Base-by-base conservation (phyloP, 2,888 invertebrate genomes). In the Chrysomela aeneicollis region DNA sequence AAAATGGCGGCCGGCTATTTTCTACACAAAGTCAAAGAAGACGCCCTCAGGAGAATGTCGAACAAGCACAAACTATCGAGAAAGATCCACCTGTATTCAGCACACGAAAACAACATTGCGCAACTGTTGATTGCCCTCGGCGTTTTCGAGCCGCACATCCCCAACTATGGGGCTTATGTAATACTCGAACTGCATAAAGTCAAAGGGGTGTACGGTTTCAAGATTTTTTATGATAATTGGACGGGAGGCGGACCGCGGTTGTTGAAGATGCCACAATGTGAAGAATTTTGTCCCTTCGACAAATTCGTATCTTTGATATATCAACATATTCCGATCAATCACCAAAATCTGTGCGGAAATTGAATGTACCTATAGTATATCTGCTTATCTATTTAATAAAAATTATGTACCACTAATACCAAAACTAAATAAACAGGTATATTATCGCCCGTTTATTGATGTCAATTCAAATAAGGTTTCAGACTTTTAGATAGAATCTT, bases 41-140 rank as follows among this genome's bases (percentile, higher is more conserved):
- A 76, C 55, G 70, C 71, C 4, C 63, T 63, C 18, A 62, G 53
- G 1, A 76, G 73, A 53, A 74, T 74, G 18, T 30, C 62, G 4
- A 68, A 67, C 32, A 61, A 61, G 8, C 59, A 50, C n/a, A 67
- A 68, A 50, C 66, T 70, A 9, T 66, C 67, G 1, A 71, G 66
- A 21, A 75, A 74, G 63, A 74, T 77, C 32, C 68, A 73, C 46
- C 58, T 77, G 15, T 77, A 77, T 64, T 77, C 77, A 1, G 75
- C 71, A 1, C 77, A 77, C 54, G 77, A 77, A 59, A 74, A 68
- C 49, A 77, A 75, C 52, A 21, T 77, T 9, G 76, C 74, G 1
- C 68, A 75, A 22, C 46, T 76, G 17, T 61, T 77, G 22, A 71
- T 74, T 19, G 66, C 69, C 32, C 64, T 77, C 35, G 70, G 69